Evolutionary conservation across 2,797 vertebrate genomes (phyloP).

Genomic region (Amblyopsis hoosieri): DNA sequence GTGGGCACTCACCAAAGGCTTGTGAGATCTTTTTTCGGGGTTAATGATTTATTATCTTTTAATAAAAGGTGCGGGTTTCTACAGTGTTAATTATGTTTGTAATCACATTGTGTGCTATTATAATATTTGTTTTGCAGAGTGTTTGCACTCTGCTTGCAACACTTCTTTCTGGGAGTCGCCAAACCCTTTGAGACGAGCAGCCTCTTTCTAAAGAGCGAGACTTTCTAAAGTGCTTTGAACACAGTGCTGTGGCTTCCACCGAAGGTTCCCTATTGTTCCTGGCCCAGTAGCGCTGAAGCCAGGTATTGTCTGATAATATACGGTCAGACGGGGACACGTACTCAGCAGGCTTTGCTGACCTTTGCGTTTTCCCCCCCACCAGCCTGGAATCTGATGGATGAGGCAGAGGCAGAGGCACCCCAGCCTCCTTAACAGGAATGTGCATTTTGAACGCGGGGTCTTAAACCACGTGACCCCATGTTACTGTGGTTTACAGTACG

Average conservation of each 20-base stretch:
- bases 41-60: too few relatives aligned
- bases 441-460: constrained; percentile 27
- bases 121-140: too few relatives aligned
- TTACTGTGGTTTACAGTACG: too few relatives aligned
- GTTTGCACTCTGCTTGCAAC: neutral
- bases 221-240: constrained; percentile 48
- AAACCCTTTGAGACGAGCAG: constrained; percentile 32
- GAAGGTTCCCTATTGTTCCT: constrained; percentile 80
- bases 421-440: constrained; percentile 28
- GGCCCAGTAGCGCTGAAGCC: constrained; percentile 73
- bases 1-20: neutral
- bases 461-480: neutral
- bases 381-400: constrained; percentile 64
- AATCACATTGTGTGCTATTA: too few relatives aligned
- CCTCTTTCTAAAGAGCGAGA: constrained; percentile 44
- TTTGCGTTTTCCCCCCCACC: constrained; percentile 46
- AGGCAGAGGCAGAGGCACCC: constrained; percentile 16
- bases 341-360: constrained; percentile 66
- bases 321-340: constrained; percentile 57
- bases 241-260: constrained; percentile 60
- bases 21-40: constrained; percentile 4
- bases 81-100: too few relatives aligned
- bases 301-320: constrained; percentile 72
- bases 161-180: neutral
- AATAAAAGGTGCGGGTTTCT: too few relatives aligned